phyloP scores from a whole-genome alignment of 2,888 invertebrate species.

The Seira ritae region DNA sequence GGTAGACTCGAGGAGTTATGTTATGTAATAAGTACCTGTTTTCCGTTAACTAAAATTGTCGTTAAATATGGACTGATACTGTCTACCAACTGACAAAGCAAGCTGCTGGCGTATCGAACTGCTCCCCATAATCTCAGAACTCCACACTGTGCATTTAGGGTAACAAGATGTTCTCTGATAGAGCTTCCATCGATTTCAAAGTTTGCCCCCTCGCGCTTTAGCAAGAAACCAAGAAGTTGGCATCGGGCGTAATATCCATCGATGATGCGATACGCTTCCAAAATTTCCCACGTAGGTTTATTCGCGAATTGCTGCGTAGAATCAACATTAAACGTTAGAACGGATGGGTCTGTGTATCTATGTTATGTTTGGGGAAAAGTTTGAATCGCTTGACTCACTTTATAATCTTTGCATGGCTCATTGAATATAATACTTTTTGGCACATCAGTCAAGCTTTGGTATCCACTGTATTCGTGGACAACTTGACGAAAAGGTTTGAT shows the following conservation, averaged over 20 bases:
- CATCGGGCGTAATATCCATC: slow-evolving; percentile 87
- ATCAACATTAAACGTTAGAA: too few relatives aligned
- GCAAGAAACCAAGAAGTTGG: slow-evolving; percentile 88
- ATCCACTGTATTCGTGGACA: slow-evolving; percentile 93
- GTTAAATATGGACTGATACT: slow-evolving; percentile 99
- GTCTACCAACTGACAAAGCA: slow-evolving; percentile 96
- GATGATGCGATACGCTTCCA: slow-evolving; percentile 82
- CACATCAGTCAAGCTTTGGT: slow-evolving; percentile 96
- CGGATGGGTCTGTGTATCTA: too few relatives aligned
- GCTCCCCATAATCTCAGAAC: slow-evolving; percentile 92
- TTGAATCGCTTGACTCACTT: slow-evolving; percentile 75
- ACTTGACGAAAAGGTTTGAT: slow-evolving; percentile 92
- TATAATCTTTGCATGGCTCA: slow-evolving; percentile 79
- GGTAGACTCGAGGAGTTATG: not conserved
- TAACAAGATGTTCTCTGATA: slow-evolving; percentile 83
- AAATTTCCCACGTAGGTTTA: slow-evolving; percentile 85
- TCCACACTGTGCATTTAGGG: slow-evolving; percentile 89
- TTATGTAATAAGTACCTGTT: too few relatives aligned
- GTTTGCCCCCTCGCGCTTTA: slow-evolving; percentile 87
- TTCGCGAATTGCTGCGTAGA: slow-evolving; percentile 77
- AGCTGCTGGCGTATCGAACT: slow-evolving; percentile 95
- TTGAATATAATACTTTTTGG: slow-evolving; percentile 87
- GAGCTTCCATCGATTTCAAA: slow-evolving; percentile 76
- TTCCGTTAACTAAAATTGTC: slow-evolving; percentile 97
- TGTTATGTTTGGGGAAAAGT: too few relatives aligned